Conservation (phyloP, 2,888 invertebrate genomes). For the Papilio protenor region DNA sequence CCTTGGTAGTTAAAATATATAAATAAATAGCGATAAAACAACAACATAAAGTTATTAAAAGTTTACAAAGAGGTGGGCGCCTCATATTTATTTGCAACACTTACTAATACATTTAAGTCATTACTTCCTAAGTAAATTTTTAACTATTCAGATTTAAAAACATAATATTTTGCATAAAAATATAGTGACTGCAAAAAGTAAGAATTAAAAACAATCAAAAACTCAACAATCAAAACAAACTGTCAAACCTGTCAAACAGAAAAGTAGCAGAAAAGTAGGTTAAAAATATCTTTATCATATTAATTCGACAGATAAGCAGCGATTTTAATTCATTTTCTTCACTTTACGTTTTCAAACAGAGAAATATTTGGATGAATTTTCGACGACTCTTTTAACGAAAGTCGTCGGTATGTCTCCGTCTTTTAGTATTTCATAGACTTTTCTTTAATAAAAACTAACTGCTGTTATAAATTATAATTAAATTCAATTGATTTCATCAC, state of each 20-base stretch:
- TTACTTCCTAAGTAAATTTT: neutral
- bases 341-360: no score
- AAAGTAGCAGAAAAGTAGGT: neutral
- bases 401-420: no score
- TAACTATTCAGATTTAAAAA: neutral
- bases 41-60: constrained; percentile 54
- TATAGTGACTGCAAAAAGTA: neutral
- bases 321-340: neutral
- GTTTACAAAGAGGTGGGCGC: constrained; percentile 55
- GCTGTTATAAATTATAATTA: no score
- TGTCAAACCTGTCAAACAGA: neutral
- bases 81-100: constrained; percentile 53
- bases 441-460: no score
- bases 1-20: constrained; percentile 48
- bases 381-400: no score
- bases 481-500: no score
- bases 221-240: neutral
- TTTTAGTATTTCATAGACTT: no score
- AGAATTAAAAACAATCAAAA: neutral
- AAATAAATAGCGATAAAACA: constrained; percentile 55
- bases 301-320: neutral
- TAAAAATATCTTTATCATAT: neutral
- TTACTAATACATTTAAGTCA: neutral
- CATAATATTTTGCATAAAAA: neutral
- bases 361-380: no score